phyloP scores from a whole-genome alignment of 2,113 vertebrate genomes.

The Calonectris borealis region DNA sequence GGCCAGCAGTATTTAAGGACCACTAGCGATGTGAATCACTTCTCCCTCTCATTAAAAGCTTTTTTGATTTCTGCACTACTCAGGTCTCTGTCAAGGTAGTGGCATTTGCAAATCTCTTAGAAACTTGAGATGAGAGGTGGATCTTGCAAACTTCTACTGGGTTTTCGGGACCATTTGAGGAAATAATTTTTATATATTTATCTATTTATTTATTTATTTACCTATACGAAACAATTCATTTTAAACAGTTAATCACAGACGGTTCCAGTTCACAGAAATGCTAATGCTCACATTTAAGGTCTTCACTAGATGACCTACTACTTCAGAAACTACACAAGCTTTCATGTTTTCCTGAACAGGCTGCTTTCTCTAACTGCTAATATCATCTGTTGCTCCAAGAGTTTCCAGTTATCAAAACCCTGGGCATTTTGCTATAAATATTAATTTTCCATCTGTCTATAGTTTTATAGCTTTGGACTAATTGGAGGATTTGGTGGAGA shows the following conservation, averaged over 20 bases:
- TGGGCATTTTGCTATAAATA: conserved; percentile 21
- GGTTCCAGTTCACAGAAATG: not conserved
- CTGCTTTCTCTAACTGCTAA: not conserved
- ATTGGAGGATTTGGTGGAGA: not conserved
- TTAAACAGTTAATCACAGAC: not conserved
- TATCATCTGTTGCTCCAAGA: not conserved
- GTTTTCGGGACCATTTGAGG: not conserved
- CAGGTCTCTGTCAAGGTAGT: not conserved
- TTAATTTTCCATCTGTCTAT: not conserved
- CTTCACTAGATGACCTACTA: not conserved
- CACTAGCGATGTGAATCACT: no score
- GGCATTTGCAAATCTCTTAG: not conserved
- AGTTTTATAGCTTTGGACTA: not conserved
- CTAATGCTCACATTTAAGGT: not conserved
- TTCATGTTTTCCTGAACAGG: not conserved
- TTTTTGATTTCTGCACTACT: not conserved
- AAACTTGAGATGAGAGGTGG: not conserved
- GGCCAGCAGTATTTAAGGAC: not conserved
- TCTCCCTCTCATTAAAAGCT: not conserved
- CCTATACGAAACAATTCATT: not conserved
- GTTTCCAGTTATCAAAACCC: not conserved
- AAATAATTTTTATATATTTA: not conserved
- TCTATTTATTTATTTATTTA: not conserved
- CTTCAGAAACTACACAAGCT: not conserved
- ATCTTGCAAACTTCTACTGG: not conserved